A percentile compares a stretch with the other conserved stretches of the same genome.
Evolutionary conservation across 2,888 invertebrate species (phyloP).

Genomic region (Craniophora ligustri): DNA sequence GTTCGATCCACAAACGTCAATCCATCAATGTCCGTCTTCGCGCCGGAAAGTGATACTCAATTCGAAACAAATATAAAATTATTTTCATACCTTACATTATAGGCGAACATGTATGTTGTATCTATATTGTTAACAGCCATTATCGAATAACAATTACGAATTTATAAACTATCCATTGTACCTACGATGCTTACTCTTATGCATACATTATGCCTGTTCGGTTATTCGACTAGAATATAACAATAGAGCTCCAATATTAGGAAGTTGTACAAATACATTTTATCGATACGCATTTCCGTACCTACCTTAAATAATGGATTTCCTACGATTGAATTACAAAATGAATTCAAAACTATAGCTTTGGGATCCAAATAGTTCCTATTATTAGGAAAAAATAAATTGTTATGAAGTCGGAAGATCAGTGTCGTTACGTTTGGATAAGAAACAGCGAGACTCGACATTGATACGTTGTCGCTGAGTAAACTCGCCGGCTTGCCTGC

Average conservation of each 20-base stretch:
- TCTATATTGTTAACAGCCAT: slow-evolving; percentile 19
- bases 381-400: background rate
- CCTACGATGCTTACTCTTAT: slow-evolving; percentile 13
- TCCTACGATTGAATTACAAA: slow-evolving; percentile 2
- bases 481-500: slow-evolving; percentile 37
- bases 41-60: slow-evolving; percentile 61
- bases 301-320: slow-evolving; percentile 2
- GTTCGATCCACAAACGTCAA: slow-evolving; percentile 70
- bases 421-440: slow-evolving; percentile 45
- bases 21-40: slow-evolving; percentile 68
- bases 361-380: background rate
- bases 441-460: slow-evolving; percentile 59
- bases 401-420: slow-evolving; percentile 38
- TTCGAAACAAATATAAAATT: slow-evolving; percentile 47
- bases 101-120: slow-evolving; percentile 17
- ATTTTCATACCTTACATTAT: slow-evolving; percentile 32
- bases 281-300: slow-evolving; percentile 17
- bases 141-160: slow-evolving; percentile 22
- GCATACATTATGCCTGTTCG: slow-evolving; percentile 17
- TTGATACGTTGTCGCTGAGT: slow-evolving; percentile 62
- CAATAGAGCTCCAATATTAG: slow-evolving; percentile 33
- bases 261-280: slow-evolving; percentile 32
- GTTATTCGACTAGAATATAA: slow-evolving; percentile 16
- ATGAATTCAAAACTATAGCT: background rate
- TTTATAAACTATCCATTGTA: slow-evolving; percentile 33